Evolutionary conservation across 2,888 invertebrate species (phyloP), one percentile per base, ranked within the genome.

Genomic region (Dolichomitus sp.): DNA sequence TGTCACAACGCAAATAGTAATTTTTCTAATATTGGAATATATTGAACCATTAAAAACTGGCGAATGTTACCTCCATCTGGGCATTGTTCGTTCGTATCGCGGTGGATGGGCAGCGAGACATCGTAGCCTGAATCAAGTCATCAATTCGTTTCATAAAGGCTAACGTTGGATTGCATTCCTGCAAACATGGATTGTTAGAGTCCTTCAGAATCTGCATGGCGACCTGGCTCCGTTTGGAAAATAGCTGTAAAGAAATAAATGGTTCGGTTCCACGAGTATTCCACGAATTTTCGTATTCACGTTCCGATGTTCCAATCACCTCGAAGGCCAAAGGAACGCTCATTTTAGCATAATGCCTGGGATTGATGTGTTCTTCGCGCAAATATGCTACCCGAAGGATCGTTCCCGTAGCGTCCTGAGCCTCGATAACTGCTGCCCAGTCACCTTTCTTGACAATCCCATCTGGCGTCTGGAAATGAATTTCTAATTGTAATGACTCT

Each of bases 401-500:
- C 12, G 80, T 48, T n/a, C 66, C 42, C 2, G 23, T 54, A 0
- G 12, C 11, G 5, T 70, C 68, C 23, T 84, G 80, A 6, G 61
- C 65, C 7, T 82, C 61, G 2, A 87, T 19, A 1, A 85, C 0
- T 37, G 83, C 80, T 12, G 61, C 52, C 84, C 87, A 85, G 42
- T 84, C 84, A 45, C 57, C 65, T 30, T 75, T 17, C 75, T 85
- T 85, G 1, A 87, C 33, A 19, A 57, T 68, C 14, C 85, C 87
- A 73, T 84, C 79, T 17, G 87, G 85, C 4, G 87, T 87, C 86
- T 87, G 37, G 12, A 61, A 30, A 30, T 4, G 30, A 30, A 30
- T 30, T 4, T 30, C 30, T 30, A 4, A 30, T 30, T 30, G 4
- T 4, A 30, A 4, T 30, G 30, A 30, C 2, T 2, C 2, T 30